Base-by-base conservation (phyloP, 2,113 vertebrate species). In the Ellobius talpinus region DNA sequence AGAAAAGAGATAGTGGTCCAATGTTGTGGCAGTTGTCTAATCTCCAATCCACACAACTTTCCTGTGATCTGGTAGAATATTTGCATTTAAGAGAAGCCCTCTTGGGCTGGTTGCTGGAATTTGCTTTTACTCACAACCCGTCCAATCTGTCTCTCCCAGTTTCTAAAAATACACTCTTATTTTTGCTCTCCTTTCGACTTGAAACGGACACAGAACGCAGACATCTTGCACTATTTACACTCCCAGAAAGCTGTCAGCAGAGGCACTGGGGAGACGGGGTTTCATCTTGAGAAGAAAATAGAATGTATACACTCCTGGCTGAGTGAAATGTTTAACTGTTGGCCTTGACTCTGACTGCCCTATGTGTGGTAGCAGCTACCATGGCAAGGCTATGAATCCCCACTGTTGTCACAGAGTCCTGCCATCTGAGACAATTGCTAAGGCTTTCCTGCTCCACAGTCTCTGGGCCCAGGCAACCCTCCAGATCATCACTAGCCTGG, bases 81-180 rank as follows among this genome's bases (percentile, higher is more conserved):
- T 89, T 96, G 31, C 86, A 91, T 95, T 96, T 92, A 93, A 91
- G 86, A 94, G 91, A 93, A 86, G 61, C 89, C 95, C 92, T 96
- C 92, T 91, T 81, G 76, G 63, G 52, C 96, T 87, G 26, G 26
- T 91, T 77, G 94, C 63, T 96, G 73, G 74, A 97, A 97, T 97
- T 74, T 97, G 91, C 89, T 96, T 97, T 97, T 76, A 45, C 29
- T 82, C 82, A 91, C 89, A 91, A 92, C 55, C 47, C 26, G 26
- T 89, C 89, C n/a, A 79, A 63, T 74, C 76, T 84, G 42, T 78
- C 91, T 96, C 73, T 97, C 87, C 33, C 36, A 93, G 93, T 58
- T 90, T 96, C 95, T 97, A 97, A 97, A 97, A 97, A 95, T 96
- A 96, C 33, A 73, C 88, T 93, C 77, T 95, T 90, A 90, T 92